A percentile compares a stretch with the other conserved stretches of the same genome.
These are phyloP conservation scores for Tauraco erythrolophus DNA, from an alignment of 2,113 vertebrate genomes.

Conservation along the genomic window DNA sequence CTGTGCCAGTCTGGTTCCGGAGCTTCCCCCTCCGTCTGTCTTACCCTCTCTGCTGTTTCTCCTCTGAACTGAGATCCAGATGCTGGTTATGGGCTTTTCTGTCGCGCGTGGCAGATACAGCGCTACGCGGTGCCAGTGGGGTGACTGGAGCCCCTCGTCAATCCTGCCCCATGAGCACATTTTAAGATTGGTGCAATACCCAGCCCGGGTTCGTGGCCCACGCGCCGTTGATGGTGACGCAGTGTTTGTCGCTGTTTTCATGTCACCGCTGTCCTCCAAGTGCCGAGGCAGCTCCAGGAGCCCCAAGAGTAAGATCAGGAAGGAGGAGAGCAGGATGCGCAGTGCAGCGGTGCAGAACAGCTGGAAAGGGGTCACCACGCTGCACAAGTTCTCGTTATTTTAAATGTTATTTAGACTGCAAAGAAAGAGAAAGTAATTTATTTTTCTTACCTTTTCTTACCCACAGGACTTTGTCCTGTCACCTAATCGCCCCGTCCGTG, in stretches of 20 bases:
- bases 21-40: not conserved
- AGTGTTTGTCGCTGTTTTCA: not conserved
- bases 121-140: rapidly evolving
- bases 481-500: rapidly evolving
- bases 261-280: not conserved
- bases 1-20: not conserved
- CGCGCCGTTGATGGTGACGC: rapidly evolving
- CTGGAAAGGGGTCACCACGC: not conserved
- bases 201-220: too few species aligned
- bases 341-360: not conserved
- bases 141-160: not conserved
- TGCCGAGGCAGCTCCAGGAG: not conserved
- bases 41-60: not conserved
- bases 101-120: too few species aligned
- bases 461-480: not conserved
- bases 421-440: not conserved
- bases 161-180: not conserved
- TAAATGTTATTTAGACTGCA: not conserved
- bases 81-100: too few species aligned
- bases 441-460: not conserved
- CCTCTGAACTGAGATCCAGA: not conserved
- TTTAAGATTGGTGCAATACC: not conserved
- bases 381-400: not conserved
- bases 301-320: not conserved
- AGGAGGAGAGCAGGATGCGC: too few species aligned